Evolutionary conservation across 2,888 invertebrate genomes (phyloP).

Genomic region (Drosophila recens): DNA sequence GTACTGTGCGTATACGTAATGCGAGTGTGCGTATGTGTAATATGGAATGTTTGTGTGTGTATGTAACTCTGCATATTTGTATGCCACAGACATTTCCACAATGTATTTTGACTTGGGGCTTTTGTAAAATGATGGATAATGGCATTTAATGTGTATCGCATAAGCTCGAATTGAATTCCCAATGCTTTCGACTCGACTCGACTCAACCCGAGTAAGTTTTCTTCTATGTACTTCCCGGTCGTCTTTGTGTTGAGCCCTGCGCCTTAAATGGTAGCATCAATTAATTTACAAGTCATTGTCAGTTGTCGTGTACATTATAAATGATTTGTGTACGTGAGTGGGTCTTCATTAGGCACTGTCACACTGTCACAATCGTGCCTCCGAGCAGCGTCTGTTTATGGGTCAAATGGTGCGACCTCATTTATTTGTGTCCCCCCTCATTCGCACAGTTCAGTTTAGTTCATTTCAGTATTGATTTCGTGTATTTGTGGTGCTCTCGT

Average conservation of each 20-base stretch:
- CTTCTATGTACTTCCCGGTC: not conserved
- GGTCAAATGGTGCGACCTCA: conserved; percentile 76
- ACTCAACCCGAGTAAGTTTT: too few species aligned
- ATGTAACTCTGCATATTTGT: conserved; percentile 21
- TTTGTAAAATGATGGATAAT: conserved; percentile 73
- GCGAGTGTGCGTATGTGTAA: not conserved
- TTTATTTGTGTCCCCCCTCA: conserved; percentile 37
- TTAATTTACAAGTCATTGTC: conserved; percentile 79
- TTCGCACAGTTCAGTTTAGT: conserved; percentile 19
- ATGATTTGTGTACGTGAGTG: conserved; percentile 72
- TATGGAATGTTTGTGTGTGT: not conserved
- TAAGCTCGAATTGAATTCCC: conserved; percentile 53
- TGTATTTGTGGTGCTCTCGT: conserved; percentile 11
- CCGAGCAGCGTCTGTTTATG: conserved; percentile 59
- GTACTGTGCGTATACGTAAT: conserved; percentile 12
- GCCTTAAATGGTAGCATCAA: conserved; percentile 74
- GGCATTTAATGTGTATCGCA: conserved; percentile 66
- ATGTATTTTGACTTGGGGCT: conserved; percentile 74
- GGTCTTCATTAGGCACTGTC: conserved; percentile 67
- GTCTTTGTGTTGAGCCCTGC: conserved; percentile 7
- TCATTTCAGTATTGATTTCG: conserved; percentile 56
- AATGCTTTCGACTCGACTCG: conserved; percentile 12
- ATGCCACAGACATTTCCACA: conserved; percentile 63
- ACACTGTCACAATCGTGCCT: conserved; percentile 10
- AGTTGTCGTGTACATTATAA: conserved; percentile 74